A percentile compares a stretch with the other conserved stretches of the same genome.
phyloP scores from a whole-genome alignment of 1,140 invertebrate species.

The Drosophila ogumai region DNA sequence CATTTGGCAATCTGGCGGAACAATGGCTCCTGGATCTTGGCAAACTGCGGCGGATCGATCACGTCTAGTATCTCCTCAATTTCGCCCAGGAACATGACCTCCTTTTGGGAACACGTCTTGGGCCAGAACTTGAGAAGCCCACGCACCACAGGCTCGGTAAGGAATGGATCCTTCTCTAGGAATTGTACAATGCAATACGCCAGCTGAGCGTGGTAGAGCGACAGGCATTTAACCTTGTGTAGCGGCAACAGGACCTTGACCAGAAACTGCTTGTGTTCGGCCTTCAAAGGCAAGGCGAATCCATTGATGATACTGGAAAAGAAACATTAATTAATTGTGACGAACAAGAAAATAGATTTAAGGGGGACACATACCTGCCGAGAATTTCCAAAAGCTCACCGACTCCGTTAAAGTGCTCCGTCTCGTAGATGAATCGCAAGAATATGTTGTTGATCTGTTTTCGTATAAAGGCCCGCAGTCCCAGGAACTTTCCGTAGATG shows the following conservation, averaged over 20 bases:
- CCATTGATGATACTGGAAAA: constrained; percentile 97
- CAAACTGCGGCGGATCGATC: constrained; percentile 99
- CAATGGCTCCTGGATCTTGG: constrained; percentile 98
- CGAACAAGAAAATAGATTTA: accelerated
- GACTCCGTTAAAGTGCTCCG: constrained; percentile 99
- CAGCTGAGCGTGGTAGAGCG: constrained; percentile 97
- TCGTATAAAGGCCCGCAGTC: constrained; percentile 98
- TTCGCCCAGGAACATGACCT: constrained; percentile 99
- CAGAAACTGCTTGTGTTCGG: constrained; percentile 99
- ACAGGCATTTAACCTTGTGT: constrained; percentile 98
- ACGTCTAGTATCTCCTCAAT: constrained; percentile 99
- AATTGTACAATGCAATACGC: constrained; percentile 99
- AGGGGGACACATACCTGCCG: constrained; percentile 88
- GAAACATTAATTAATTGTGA: constrained; percentile 63
- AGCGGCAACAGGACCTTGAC: constrained; percentile 99
- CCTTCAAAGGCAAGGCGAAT: constrained; percentile 98
- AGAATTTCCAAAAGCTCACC: constrained; percentile 99
- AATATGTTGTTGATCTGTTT: constrained; percentile 99
- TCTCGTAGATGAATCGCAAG: constrained; percentile 99
- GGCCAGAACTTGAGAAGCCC: constrained; percentile 99
- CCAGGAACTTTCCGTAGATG: constrained; percentile 99
- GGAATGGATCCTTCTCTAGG: constrained; percentile 98
- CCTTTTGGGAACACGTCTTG: constrained; percentile 99
- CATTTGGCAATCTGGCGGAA: constrained; percentile 99
- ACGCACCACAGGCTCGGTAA: constrained; percentile 98